Base-by-base conservation (phyloP, 2,888 invertebrate species). In the Dynastes tityus region DNA sequence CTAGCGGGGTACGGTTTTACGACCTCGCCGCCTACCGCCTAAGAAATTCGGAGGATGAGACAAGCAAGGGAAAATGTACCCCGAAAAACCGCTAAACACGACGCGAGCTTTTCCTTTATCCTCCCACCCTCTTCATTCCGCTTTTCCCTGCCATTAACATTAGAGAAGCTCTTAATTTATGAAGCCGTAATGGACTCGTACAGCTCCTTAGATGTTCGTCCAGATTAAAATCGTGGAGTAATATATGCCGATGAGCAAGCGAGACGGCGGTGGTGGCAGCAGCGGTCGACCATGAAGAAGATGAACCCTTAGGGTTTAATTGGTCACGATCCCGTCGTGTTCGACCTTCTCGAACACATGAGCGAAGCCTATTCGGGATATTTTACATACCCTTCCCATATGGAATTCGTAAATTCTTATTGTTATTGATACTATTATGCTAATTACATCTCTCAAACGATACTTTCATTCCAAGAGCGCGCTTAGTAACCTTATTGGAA, bases 91-190 rank as follows among this genome's bases (percentile, higher is more conserved):
- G 29, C 58, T 40, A 32, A n/a, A 63, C 29, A 63, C 32, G n/a
- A 63, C 29, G 61, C 73, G 40, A n/a, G 58, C 45, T 45, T 45
- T 45, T 45, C 9, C 45, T 11, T 45, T 8, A 5, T 4, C 32
- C 32, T 16, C 32, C 32, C 45, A 8, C 11, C 45, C 45, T 9
- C 45, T 45, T 11, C 16, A 55, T 53, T 49, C 29, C 70, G 49
- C 45, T 29, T 51, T 51, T n/a, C 51, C 49, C 8, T 27, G 51
- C 32, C 68, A 51, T 73, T 73, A 55, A 73, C 58, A 73, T 73
- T 73, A 73, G 55, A 73, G 55, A 58, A 73, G 58, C 73, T 58
- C 58, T 73, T 73, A 73, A 73, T 73, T 73, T 73, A 73, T 61
- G 73, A 58, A 27, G 22, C 37, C 73, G 40, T 73, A 73, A 73